phyloP scores from a whole-genome alignment of 2,113 vertebrate species.

The Cochlearius cochlearius region DNA sequence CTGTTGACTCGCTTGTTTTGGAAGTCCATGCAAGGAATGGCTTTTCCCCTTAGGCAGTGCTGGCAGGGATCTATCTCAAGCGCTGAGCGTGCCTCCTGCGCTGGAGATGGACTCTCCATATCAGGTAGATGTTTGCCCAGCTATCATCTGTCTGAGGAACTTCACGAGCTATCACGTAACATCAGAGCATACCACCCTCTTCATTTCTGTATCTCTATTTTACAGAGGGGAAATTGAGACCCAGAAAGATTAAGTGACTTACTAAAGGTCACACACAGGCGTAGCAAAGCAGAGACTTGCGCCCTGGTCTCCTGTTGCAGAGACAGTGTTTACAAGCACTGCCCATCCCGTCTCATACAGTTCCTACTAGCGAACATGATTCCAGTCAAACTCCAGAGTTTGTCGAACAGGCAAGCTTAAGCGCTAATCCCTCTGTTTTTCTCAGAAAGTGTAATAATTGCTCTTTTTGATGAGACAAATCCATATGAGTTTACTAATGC shows the following conservation, averaged over 20 bases:
- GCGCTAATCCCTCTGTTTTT: not conserved
- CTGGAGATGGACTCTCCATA: not conserved
- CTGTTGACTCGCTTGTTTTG: constrained; percentile 19
- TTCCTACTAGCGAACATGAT: not conserved
- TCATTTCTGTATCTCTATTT: constrained; percentile 30
- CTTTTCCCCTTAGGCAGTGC: not conserved
- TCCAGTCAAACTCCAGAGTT: not conserved
- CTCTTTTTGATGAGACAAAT: not conserved
- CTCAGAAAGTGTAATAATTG: not conserved
- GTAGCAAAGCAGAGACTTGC: not conserved
- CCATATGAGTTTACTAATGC: not conserved
- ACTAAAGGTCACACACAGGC: constrained; percentile 55
- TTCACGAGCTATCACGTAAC: constrained; percentile 46
- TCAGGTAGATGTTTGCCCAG: constrained; percentile 57
- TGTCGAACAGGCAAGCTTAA: not conserved
- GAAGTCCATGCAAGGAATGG: constrained; percentile 28
- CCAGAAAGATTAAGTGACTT: constrained; percentile 58
- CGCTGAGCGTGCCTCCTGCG: not conserved
- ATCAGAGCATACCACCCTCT: constrained; percentile 39
- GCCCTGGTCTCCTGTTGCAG: constrained; percentile 1
- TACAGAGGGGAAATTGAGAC: constrained; percentile 38
- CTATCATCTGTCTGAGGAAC: constrained; percentile 63
- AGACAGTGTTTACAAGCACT: constrained; percentile 20
- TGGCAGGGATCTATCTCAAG: not conserved
- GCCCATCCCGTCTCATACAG: not conserved